Evolutionary conservation across 2,888 invertebrate species (phyloP), one percentile per base, ranked within the genome.

Genomic region (Idaea dimidiata): DNA sequence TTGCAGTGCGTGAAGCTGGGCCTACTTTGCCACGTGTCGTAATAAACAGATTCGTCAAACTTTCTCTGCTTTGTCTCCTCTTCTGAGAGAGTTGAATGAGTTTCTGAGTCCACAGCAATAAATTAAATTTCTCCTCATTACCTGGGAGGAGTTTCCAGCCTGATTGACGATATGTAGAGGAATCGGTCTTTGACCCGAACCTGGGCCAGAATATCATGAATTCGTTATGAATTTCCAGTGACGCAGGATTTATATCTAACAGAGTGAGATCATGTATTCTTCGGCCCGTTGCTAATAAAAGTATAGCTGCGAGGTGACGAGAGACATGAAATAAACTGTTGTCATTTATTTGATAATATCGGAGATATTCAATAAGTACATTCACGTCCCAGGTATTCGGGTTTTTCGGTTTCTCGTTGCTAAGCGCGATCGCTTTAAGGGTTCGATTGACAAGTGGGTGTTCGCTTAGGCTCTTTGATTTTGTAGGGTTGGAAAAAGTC

Each of bases 241-340:
- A 7, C 0, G 64, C 31, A 0, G 18, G 0, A 16, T 54, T 33
- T 10, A 72, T 66, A 2, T 59, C 7, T 0, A 75, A 59, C 0
- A 75, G 60, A 0, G 76, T 74, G 0, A 75, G 62, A 32, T 75
- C 73, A 18, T 77, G 74, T 3, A 75, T 59, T 16, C 74, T 61
- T 55, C 72, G 32, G 0, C 72, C 70, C 0, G 76, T 62, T 0
- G 66, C 62, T 54, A 73, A 54, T 0, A 76, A 54, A 3, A 76
- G 62, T 5, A 74, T 43, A 0, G 57, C 16, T 0, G 69, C 65
- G 6, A 60, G 24, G 32, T 70, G 70, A 6, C 65, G 59, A 0
- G 68, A 69, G 0, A 66, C 62, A 57, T 66, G 61, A 59, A 68
- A 75, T 3, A 72, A 0, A 43, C 59, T 71, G 1, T 43, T 33